Percentiles rank a stretch among this genome's conserved stretches.
Evolutionary conservation across 2,113 vertebrate species (phyloP).

Genomic region (Myrmophylax atrothorax): DNA sequence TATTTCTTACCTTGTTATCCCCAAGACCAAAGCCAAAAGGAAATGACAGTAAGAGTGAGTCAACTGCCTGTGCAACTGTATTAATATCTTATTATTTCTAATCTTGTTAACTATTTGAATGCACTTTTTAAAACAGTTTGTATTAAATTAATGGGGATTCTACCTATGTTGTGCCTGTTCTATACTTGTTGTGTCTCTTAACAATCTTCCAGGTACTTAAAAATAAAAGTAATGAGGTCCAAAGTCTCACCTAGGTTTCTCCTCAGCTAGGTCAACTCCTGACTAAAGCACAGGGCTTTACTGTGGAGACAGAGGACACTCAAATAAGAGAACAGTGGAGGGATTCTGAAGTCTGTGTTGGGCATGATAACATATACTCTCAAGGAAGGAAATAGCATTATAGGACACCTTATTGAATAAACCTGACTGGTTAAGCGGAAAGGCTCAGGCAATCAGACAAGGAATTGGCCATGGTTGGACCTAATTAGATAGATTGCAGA

Average conservation of each 20-base stretch:
- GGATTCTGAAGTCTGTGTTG: conserved; percentile 18
- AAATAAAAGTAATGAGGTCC: background rate
- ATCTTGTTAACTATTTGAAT: conserved; percentile 28
- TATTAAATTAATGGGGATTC: background rate
- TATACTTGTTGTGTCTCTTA: background rate
- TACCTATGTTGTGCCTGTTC: background rate
- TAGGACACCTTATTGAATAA: conserved; percentile 64
- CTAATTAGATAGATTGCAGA: conserved; percentile 48
- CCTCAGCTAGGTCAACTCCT: background rate
- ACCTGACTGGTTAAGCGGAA: conserved; percentile 49
- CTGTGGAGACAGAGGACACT: background rate
- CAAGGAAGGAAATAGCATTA: conserved; percentile 62
- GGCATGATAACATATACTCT: conserved; percentile 48
- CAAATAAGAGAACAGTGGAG: conserved; percentile 14
- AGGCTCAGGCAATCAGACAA: conserved; percentile 42
- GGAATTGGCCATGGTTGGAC: conserved; percentile 27
- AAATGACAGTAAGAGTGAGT: conserved; percentile 37
- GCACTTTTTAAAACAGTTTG: background rate
- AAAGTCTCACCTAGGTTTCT: background rate
- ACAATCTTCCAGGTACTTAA: background rate
- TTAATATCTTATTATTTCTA: conserved; percentile 47
- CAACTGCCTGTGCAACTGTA: background rate
- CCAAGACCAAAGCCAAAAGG: conserved; percentile 50
- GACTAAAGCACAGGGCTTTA: background rate
- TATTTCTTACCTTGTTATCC: conserved; percentile 64